phyloP scores from a whole-genome alignment of 2,113 vertebrate species.

The Chaetops frenatus region DNA sequence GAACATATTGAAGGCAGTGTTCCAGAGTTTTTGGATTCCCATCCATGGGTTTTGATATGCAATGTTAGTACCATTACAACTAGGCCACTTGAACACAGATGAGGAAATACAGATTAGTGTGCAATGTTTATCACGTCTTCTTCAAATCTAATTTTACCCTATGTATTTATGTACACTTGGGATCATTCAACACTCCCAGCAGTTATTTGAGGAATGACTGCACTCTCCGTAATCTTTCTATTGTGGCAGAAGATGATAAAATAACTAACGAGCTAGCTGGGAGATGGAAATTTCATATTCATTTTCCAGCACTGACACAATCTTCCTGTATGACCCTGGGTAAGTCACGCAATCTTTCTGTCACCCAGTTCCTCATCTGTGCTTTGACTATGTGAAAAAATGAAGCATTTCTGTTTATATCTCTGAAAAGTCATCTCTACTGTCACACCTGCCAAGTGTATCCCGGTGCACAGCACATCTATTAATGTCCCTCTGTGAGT shows the following conservation, averaged over 20 bases:
- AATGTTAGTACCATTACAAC: background rate
- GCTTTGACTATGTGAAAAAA: background rate
- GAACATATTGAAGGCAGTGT: background rate
- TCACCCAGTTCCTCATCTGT: constrained; percentile 19
- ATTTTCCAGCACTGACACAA: background rate
- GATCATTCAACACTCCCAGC: background rate
- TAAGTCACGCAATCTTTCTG: background rate
- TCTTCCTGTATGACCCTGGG: background rate
- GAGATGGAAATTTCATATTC: background rate
- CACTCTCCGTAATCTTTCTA: background rate
- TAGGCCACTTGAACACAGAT: background rate
- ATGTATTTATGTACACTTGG: background rate
- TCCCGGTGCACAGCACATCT: background rate
- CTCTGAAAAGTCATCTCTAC: background rate
- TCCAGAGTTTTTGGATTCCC: background rate
- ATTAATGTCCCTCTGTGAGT: background rate
- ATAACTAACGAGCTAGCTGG: background rate
- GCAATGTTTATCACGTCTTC: background rate
- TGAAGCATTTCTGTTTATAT: background rate
- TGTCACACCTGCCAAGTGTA: background rate
- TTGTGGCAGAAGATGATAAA: background rate
- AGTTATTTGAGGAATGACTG: background rate
- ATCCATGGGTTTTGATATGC: background rate
- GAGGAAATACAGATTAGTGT: background rate
- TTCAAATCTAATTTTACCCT: background rate